phyloP scores from a whole-genome alignment of 2,888 invertebrate genomes.

The Diaperis boleti region DNA sequence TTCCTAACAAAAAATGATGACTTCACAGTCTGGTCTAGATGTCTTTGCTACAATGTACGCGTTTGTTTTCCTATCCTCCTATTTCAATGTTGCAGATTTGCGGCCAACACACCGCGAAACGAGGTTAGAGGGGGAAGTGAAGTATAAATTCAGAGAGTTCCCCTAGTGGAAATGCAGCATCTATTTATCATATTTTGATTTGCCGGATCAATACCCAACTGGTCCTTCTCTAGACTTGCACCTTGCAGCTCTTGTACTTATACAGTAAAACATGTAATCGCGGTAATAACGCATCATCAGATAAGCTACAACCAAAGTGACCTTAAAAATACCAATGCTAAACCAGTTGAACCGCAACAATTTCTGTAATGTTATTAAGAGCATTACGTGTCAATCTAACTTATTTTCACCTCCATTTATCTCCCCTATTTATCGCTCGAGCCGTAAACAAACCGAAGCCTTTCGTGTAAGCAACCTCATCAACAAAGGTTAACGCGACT shows the following conservation, averaged over 20 bases:
- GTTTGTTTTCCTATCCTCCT: too few species aligned
- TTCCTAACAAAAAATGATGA: too few species aligned
- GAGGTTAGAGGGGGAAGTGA: background rate
- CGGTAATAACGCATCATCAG: background rate
- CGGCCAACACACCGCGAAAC: background rate
- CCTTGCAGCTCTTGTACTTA: too few species aligned
- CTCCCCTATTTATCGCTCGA: background rate
- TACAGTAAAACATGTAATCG: too few species aligned
- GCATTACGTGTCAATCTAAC: background rate
- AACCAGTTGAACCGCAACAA: too few species aligned
- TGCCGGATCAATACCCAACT: background rate
- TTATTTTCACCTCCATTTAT: background rate
- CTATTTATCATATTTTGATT: background rate
- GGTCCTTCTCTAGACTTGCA: too few species aligned
- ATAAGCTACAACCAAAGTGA: background rate
- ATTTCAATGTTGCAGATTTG: too few species aligned
- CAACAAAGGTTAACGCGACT: background rate
- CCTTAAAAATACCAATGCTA: too few species aligned
- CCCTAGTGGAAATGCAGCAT: background rate
- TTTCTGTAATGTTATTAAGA: too few species aligned
- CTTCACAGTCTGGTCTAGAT: too few species aligned
- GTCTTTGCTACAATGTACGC: too few species aligned
- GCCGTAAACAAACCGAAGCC: background rate
- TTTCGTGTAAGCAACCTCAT: background rate
- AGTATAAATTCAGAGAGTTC: background rate